phyloP scores from a whole-genome alignment of 2,888 invertebrate species.

The Eugnorisma glareosa region DNA sequence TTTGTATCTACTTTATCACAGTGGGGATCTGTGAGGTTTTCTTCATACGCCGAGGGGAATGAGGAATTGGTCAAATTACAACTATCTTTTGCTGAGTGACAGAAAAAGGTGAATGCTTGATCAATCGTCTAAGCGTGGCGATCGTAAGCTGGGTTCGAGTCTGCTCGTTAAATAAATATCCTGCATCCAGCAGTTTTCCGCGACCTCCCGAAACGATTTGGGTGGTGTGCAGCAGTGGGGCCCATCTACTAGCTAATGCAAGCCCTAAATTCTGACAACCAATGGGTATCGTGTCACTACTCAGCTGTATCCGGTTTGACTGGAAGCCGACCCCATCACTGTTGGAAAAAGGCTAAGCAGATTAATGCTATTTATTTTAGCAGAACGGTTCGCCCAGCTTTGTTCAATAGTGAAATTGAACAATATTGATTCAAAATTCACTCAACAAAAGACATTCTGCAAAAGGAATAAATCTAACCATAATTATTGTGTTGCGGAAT shows the following conservation, averaged over 20 bases:
- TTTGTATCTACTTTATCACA: slow-evolving; percentile 83
- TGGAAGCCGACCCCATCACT: background rate
- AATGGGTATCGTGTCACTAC: background rate
- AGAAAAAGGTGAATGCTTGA: no score
- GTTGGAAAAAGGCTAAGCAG: background rate
- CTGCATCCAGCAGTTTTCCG: background rate
- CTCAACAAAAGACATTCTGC: slow-evolving; percentile 37
- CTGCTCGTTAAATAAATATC: background rate
- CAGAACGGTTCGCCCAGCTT: background rate
- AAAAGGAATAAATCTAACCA: slow-evolving; percentile 19
- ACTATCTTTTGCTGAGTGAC: slow-evolving; percentile 26
- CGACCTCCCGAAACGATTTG: background rate
- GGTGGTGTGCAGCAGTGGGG: background rate
- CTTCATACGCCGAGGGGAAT: slow-evolving; percentile 47
- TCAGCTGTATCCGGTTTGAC: background rate
- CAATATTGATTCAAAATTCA: slow-evolving; percentile 1
- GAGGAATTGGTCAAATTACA: slow-evolving; percentile 2
- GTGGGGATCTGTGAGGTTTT: slow-evolving; percentile 84
- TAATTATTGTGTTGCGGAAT: background rate
- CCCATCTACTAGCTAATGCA: background rate
- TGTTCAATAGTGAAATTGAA: background rate
- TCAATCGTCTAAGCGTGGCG: background rate
- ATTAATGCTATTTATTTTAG: background rate
- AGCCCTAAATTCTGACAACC: background rate
- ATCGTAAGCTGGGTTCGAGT: background rate